phyloP scores from a whole-genome alignment of 2,113 vertebrate genomes.

The Rhinoptilus africanus region DNA sequence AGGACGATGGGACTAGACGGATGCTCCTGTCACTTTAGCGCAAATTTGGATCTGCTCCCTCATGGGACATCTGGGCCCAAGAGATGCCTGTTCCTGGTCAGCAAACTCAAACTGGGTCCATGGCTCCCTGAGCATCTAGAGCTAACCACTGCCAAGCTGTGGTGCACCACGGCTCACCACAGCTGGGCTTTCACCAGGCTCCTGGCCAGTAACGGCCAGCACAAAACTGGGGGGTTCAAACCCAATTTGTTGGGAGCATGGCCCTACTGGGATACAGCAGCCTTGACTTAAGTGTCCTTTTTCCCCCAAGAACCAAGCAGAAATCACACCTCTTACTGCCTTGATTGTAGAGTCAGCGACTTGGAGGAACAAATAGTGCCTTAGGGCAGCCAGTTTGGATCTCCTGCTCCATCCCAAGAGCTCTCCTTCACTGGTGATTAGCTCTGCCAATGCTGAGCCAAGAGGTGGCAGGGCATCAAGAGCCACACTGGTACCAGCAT shows the following conservation, averaged over 20 bases:
- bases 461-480: background rate
- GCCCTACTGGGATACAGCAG: background rate
- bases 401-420: background rate
- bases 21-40: background rate
- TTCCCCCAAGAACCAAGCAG: accelerated
- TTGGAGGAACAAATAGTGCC: background rate
- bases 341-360: background rate
- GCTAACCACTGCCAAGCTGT: background rate
- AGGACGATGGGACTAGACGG: background rate
- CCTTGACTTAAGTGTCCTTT: background rate
- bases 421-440: background rate
- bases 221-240: background rate
- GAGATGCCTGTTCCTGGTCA: background rate
- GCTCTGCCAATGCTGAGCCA: background rate
- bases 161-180: background rate
- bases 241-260: background rate
- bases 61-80: background rate
- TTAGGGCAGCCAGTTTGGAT: background rate
- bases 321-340: background rate
- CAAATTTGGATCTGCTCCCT: background rate
- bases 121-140: background rate
- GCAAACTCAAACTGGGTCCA: background rate
- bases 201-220: background rate
- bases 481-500: background rate
- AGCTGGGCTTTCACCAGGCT: background rate